Conservation (phyloP, 2,888 invertebrate genomes). For the Morpho helenor region DNA sequence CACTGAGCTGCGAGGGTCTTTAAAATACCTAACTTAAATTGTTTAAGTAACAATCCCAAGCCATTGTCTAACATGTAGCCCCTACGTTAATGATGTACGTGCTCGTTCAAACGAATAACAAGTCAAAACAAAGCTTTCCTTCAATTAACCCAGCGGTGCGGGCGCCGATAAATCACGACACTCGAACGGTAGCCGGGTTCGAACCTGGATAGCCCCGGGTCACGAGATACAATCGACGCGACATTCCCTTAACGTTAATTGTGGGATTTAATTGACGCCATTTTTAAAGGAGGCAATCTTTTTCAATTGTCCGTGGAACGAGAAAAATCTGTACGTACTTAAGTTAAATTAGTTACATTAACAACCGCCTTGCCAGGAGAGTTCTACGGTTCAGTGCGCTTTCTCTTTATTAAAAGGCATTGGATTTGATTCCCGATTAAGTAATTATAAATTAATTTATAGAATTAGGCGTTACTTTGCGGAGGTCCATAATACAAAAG, state of each 20-base stretch:
- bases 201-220: conserved; percentile 69
- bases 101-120: conserved; percentile 27
- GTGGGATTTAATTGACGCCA: conserved; percentile 64
- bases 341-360: too few species aligned
- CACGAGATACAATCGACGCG: conserved; percentile 63
- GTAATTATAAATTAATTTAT: too few species aligned
- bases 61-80: conserved; percentile 20
- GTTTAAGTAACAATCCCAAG: conserved; percentile 7
- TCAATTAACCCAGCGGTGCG: conserved; percentile 60
- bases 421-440: too few species aligned
- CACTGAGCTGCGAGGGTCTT: too few species aligned
- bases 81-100: conserved; percentile 27
- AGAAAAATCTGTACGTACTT: too few species aligned
- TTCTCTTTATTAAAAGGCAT: too few species aligned
- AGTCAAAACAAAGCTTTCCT: conserved; percentile 35
- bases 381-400: too few species aligned
- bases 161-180: conserved; percentile 65
- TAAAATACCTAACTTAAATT: neutral
- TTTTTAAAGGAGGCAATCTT: conserved; percentile 28
- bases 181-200: conserved; percentile 56
- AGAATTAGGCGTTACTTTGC: too few species aligned
- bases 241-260: conserved; percentile 67
- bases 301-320: conserved; percentile 14
- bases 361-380: too few species aligned
- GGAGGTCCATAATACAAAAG: too few species aligned